A percentile compares a stretch with the other conserved stretches of the same genome.
Evolutionary conservation across 2,113 vertebrate species (phyloP).

Genomic region (Podarcis cretensis): DNA sequence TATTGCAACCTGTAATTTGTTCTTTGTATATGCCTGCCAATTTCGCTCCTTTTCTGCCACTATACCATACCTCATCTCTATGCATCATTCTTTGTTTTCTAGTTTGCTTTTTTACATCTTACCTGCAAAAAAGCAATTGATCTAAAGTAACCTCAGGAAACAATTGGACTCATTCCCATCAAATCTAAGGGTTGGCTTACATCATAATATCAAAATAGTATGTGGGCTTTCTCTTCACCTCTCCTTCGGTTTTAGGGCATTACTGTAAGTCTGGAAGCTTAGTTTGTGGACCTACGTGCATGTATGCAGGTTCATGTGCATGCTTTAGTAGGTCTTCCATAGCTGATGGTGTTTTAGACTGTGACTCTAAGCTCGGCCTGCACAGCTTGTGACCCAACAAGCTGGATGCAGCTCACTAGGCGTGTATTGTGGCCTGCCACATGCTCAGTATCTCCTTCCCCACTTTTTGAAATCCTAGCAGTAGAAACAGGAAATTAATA

Average conservation of each 20-base stretch:
- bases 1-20: neutral
- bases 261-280: neutral
- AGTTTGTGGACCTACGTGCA: neutral
- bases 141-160: neutral
- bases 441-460: no score
- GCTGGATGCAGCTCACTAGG: neutral
- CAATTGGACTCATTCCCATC: neutral
- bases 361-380: neutral
- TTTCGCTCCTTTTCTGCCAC: neutral
- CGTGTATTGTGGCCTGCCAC: neutral
- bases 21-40: neutral
- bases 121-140: neutral
- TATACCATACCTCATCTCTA: no score
- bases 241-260: neutral
- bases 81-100: neutral
- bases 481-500: neutral
- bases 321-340: neutral
- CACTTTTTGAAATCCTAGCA: neutral
- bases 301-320: neutral
- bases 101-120: neutral
- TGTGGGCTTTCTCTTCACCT: neutral
- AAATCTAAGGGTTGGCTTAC: neutral
- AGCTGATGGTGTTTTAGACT: neutral
- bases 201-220: neutral
- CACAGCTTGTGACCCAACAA: neutral